Percentiles rank a stretch among this genome's conserved stretches.
phyloP scores from a whole-genome alignment of 2,888 invertebrate species.

The Erebia aethiops region DNA sequence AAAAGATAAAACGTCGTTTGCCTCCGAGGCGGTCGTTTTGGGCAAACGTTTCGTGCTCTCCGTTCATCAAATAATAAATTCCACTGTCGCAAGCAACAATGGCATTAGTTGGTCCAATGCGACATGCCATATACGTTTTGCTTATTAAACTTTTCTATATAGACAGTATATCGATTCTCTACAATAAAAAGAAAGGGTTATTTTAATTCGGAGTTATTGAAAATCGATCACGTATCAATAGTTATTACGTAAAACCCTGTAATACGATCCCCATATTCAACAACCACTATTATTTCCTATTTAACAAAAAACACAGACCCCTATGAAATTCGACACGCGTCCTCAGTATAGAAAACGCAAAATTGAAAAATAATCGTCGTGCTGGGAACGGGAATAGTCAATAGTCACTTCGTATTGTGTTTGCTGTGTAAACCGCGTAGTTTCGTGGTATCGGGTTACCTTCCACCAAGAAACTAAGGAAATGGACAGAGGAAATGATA shows the following conservation, averaged over 20 bases:
- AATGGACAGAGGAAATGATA: conserved; percentile 32
- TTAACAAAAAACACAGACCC: conserved; percentile 59
- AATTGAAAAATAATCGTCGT: conserved; percentile 66
- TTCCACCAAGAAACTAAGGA: conserved; percentile 45
- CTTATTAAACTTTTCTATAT: not conserved
- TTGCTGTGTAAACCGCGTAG: conserved; percentile 76
- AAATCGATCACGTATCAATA: conserved; percentile 20
- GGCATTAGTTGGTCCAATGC: no score
- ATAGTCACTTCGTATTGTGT: conserved; percentile 82
- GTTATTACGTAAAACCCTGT: conserved; percentile 47
- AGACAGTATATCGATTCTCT: not conserved
- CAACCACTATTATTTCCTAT: conserved; percentile 66
- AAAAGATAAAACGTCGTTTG: no score
- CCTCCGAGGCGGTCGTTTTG: no score
- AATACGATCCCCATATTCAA: conserved; percentile 58
- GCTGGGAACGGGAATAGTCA: conserved; percentile 79
- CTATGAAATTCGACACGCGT: conserved; percentile 71
- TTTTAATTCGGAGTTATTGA: conserved; percentile 14
- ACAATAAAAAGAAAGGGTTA: conserved; percentile 18
- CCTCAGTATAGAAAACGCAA: conserved; percentile 71
- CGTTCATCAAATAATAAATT: no score
- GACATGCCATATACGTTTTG: no score
- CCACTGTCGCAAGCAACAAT: no score
- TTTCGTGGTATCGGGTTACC: conserved; percentile 74
- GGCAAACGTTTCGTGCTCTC: no score